These are phyloP conservation scores for Clinocottus analis DNA, from an alignment of 2,113 vertebrate species.

Conservation along the genomic window DNA sequence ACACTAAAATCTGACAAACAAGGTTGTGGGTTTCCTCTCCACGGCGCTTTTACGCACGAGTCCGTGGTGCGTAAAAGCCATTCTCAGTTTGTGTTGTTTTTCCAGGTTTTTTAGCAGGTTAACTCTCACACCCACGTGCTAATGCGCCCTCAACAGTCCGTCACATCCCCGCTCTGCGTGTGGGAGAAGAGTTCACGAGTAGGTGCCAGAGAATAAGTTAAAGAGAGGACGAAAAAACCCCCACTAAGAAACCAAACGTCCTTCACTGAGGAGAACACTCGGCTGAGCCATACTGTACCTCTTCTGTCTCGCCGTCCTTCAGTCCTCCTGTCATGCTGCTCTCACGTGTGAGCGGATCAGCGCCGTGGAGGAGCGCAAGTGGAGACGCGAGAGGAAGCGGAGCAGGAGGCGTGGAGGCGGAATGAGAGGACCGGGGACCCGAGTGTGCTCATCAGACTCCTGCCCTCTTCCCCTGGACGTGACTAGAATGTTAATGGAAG, in stretches of 20 bases:
- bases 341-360: slow-evolving; percentile 69
- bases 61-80: slow-evolving; percentile 1
- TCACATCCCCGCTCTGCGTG: slow-evolving; percentile 40
- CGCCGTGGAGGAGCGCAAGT: slow-evolving; percentile 61
- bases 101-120: neutral
- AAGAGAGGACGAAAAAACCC: slow-evolving; percentile 9
- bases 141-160: slow-evolving; percentile 27
- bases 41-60: slow-evolving; percentile 42
- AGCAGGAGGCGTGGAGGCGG: slow-evolving; percentile 80
- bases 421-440: slow-evolving; percentile 70
- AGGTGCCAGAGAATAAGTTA: slow-evolving; percentile 49
- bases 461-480: slow-evolving; percentile 39
- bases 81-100: neutral
- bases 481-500: slow-evolving; percentile 39
- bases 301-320: slow-evolving; percentile 89
- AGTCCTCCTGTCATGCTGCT: slow-evolving; percentile 93
- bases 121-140: slow-evolving; percentile 26
- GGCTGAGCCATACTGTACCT: slow-evolving; percentile 74
- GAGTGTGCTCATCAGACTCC: slow-evolving; percentile 40
- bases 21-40: neutral
- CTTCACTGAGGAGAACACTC: neutral
- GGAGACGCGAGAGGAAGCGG: slow-evolving; percentile 80
- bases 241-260: neutral
- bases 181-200: slow-evolving; percentile 32
- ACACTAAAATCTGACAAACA: too few species aligned